Base-by-base conservation (phyloP, 2,797 vertebrate genomes). In the Spheniscus humboldti region DNA sequence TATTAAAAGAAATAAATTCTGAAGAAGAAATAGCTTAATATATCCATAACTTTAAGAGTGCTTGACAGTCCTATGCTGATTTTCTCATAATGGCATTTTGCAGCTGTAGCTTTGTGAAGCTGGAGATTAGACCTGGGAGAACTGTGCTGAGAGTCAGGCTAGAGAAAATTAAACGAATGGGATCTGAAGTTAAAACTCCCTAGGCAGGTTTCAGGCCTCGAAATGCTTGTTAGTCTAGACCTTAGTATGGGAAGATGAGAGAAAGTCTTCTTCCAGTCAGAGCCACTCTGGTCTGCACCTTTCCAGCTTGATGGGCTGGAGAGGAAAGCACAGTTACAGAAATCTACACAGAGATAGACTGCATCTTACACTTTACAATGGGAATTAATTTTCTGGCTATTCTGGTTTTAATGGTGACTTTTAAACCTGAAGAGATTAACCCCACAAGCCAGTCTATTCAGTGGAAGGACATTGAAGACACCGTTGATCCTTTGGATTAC, bases 1-100 rank as follows among this genome's bases (percentile, higher is more conserved):
- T 64, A 80, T 74, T 90, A 86, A 90, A 84, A 88, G 24, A 89
- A 90, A 94, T 86, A 90, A 91, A 81, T 91, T 90, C 33, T 64
- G n/a, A 60, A 50, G n/a, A 86, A 89, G 47, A 68, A 91, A 88
- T 68, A 80, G 50, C 22, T 83, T 86, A 83, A 94, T 83, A 57
- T 60, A 76, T 28, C 48, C n/a, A 47, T 85, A 72, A 67, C 41
- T 76, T 87, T 57, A 84, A 64, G 35, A 88, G 30, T 2, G 3
- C 55, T 92, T 89, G 62, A 84, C n/a, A 90, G 57, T 92, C 93
- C 72, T 74, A 5, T 75, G 81, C 30, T 91, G 59, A 84, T 92
- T 92, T 94, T 79, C 28, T 88, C 22, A 60, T 86, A 79, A 92
- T 55, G 39, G 19, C 4, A 62, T 87, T 96, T 85, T 78, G 33